Evolutionary conservation across 2,888 invertebrate species (phyloP), one percentile per base, ranked within the genome.

Genomic region (Malacosoma neustria): DNA sequence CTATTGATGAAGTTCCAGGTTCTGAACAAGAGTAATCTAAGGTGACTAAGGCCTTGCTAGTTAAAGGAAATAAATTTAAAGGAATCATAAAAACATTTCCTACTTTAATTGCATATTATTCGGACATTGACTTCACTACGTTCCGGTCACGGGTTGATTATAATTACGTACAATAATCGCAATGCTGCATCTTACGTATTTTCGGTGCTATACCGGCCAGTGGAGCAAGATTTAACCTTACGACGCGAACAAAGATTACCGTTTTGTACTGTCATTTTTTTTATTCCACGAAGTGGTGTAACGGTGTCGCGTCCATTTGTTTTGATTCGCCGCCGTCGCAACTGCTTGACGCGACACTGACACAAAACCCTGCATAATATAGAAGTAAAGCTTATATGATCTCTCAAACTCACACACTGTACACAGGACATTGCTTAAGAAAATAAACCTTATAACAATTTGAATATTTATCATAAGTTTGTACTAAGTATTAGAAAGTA

Each of bases 291-390:
- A 81, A 84, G 68, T 72, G 64, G 49, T 66, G 68, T 84, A 84
- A 84, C 84, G 84, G 84, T 82, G 71, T 71, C 66, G 68, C 61
- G 65, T 69, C 61, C 76, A 73, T 79, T 81, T 82, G 81, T 81
- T 81, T 79, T 79, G 76, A 72, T 76, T 70, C 65, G 65, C 54
- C 58, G 65, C 54, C 58, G 53, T 56, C 53, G 61, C 52, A 46
- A 42, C 48, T 47, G 43, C 49, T 36, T 29, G 39, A 35, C 13
- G 14, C 13, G 13, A 11, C 13, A 9, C n/a, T 7, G 31, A 13
- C 38, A 35, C 14, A n/a, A n/a, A n/a, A n/a, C n/a, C n/a, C n/a
- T n/a, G n/a, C n/a, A n/a, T n/a, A n/a, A n/a, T n/a, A n/a, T n/a
- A n/a, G n/a, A n/a, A n/a, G n/a, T n/a, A n/a, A n/a, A n/a, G n/a